These are phyloP conservation scores for Lutjanus erythropterus DNA, from an alignment of 2,113 vertebrate genomes.

Conservation along the genomic window DNA sequence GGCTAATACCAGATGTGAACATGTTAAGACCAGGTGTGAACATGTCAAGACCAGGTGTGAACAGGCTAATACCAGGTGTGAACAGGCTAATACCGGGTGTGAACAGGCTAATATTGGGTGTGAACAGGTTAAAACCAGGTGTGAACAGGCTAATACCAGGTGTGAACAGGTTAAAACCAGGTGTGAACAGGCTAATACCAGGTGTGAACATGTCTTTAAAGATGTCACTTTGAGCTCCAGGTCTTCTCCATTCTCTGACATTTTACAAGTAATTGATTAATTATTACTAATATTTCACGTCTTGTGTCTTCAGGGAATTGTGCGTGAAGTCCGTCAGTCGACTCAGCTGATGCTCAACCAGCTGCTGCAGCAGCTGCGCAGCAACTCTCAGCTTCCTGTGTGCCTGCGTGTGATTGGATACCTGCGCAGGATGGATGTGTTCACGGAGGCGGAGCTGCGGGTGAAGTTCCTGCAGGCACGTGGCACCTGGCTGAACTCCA, in stretches of 20 bases:
- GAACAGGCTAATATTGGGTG: too few relatives aligned
- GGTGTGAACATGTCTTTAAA: too few relatives aligned
- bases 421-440: conserved; percentile 95
- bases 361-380: conserved; percentile 95
- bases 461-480: conserved; percentile 96
- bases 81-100: too few relatives aligned
- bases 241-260: neutral
- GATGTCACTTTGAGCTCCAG: neutral
- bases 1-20: too few relatives aligned
- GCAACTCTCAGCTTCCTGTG: conserved; percentile 91
- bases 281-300: neutral
- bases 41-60: too few relatives aligned
- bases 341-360: conserved; percentile 96
- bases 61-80: too few relatives aligned
- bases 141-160: too few relatives aligned
- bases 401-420: conserved; percentile 95
- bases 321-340: conserved; percentile 93
- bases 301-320: conserved; percentile 86
- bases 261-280: neutral
- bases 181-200: too few relatives aligned
- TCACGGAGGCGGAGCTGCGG: conserved; percentile 97
- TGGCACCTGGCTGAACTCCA: conserved; percentile 91
- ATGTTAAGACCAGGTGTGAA: too few relatives aligned
- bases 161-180: too few relatives aligned
- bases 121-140: too few relatives aligned